Evolutionary conservation across 1,140 invertebrate species (phyloP).

Genomic region (Pomacea maculata): DNA sequence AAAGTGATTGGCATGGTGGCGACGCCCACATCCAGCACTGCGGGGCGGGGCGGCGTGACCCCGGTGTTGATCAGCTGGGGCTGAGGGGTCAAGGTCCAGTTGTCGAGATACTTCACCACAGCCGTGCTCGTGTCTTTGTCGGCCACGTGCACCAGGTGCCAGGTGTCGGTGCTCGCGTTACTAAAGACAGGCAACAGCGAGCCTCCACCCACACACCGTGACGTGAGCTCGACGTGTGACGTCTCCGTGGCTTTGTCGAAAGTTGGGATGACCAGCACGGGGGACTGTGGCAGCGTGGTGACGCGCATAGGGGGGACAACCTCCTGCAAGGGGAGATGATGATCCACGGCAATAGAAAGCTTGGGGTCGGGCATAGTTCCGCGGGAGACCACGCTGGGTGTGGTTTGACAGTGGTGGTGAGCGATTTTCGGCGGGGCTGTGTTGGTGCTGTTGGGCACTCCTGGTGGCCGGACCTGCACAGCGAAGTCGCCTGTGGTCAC

Average conservation of each 20-base stretch:
- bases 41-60: constrained; percentile 47
- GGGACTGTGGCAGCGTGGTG: neutral
- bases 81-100: constrained; percentile 49
- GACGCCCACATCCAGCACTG: constrained; percentile 48
- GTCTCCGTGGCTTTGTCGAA: constrained; percentile 27
- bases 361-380: constrained; percentile 22
- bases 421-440: constrained; percentile 22
- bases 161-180: neutral
- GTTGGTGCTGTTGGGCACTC: constrained; percentile 33
- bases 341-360: neutral
- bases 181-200: neutral
- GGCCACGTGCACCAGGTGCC: constrained; percentile 32
- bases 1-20: constrained; percentile 46
- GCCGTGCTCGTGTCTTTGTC: constrained; percentile 53
- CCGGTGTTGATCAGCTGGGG: constrained; percentile 53
- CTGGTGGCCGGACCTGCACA: constrained; percentile 37
- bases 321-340: neutral
- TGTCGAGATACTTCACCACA: constrained; percentile 32
- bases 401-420: constrained; percentile 24
- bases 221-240: neutral
- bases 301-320: neutral
- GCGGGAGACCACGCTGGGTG: neutral
- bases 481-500: constrained; percentile 32
- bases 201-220: neutral
- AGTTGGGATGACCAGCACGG: neutral